These are phyloP conservation scores for Plagodis dolabraria DNA, from an alignment of 2,888 invertebrate genomes.

Conservation along the genomic window DNA sequence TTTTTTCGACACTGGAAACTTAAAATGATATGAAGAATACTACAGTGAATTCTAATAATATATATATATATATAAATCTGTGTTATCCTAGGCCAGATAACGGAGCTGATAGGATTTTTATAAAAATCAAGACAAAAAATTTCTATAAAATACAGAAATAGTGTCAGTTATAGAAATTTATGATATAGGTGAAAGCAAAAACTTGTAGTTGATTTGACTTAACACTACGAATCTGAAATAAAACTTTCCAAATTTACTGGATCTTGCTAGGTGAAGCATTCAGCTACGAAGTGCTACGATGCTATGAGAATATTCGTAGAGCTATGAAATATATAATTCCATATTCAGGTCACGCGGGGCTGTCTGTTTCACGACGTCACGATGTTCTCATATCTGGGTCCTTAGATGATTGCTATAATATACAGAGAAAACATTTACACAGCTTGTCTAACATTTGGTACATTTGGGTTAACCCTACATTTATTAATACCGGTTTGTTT, in stretches of 20 bases:
- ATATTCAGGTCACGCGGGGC: conserved; percentile 19
- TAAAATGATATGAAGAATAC: no score
- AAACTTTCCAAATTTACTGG: not conserved
- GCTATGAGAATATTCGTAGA: conserved; percentile 9
- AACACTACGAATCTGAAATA: not conserved
- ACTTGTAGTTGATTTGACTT: not conserved
- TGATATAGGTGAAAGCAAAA: no score
- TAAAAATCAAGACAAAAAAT: no score
- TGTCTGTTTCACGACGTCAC: conserved; percentile 16
- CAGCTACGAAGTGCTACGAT: conserved; percentile 11
- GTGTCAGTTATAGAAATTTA: no score
- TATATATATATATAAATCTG: no score
- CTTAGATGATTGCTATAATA: conserved; percentile 1
- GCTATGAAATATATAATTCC: conserved; percentile 15
- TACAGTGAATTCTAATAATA: no score
- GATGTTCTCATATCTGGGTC: conserved; percentile 18
- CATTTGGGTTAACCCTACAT: no score
- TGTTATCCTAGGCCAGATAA: no score
- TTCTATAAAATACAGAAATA: no score
- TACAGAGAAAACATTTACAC: conserved; percentile 12
- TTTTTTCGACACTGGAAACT: no score
- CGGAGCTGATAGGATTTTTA: no score
- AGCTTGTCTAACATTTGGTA: not conserved
- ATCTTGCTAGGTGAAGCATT: not conserved
- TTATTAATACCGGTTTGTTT: no score